Base-by-base conservation (phyloP, 2,888 invertebrate genomes). In the Therioaphis trifolii region DNA sequence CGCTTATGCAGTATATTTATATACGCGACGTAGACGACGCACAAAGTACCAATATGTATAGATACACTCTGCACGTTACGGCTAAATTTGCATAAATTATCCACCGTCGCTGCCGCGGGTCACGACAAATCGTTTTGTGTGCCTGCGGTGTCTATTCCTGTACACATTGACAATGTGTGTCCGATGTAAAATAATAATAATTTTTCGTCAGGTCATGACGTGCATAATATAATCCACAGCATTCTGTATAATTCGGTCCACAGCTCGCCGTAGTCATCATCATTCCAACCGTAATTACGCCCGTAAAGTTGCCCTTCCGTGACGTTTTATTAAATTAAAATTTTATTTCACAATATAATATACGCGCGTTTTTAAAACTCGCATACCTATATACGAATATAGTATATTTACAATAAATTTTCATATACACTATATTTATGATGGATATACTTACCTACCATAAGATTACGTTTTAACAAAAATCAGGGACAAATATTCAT, bases 31-130 rank as follows among this genome's bases (percentile, higher is more conserved):
- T n/a, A n/a, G n/a, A n/a, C n/a, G n/a, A n/a, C n/a, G n/a, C n/a
- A n/a, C n/a, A n/a, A n/a, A n/a, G n/a, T 46, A 46, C 14, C 29
- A 63, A 46, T 63, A 68, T 24, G 18, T 15, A 35, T 15, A 78
- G 5, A 66, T 24, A 5, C 24, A 29, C 21, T n/a, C n/a, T n/a
- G 29, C n/a, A 69, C 18, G 29, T 61, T 46, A 80, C 71, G 21
- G 29, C n/a, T 29, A 43, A 71, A 80, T 80, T 80, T 80, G 80
- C 80, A 80, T 80, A 71, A 71, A 80, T 80, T 80, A 79, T 43
- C 27, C 35, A 40, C 35, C 40, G 46, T 71, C 46, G 69, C 40
- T 43, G 35, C 52, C 55, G 35, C 3, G 46, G 76, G 63, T 66
- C 66, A 77, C 63, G 77, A 77, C n/a, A 15, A 35, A 66, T 63